A percentile compares a stretch with the other conserved stretches of the same genome.
Conservation (phyloP, 2,113 vertebrate genomes). For the Phylloscopus whistleri region DNA sequence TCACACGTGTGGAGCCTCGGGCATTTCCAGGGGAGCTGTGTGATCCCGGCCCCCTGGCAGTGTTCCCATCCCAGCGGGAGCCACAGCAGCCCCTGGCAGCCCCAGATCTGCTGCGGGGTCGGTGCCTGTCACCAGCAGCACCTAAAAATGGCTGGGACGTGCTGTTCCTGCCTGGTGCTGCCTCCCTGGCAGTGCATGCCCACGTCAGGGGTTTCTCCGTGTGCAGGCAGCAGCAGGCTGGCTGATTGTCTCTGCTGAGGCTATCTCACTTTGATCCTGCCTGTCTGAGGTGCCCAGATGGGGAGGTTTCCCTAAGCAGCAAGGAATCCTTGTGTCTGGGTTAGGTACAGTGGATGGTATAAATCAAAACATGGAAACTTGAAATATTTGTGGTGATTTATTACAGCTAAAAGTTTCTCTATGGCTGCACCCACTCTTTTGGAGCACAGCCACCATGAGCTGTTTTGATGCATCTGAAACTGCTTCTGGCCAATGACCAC, state of each 20-base stretch:
- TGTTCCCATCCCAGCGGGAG: rapidly evolving
- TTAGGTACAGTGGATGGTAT: background rate
- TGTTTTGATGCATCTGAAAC: background rate
- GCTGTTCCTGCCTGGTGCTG: background rate
- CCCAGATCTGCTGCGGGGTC: rapidly evolving
- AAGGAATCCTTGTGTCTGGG: background rate
- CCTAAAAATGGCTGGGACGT: background rate
- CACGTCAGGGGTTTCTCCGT: rapidly evolving
- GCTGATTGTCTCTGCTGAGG: background rate
- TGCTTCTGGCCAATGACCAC: background rate
- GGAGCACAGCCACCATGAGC: background rate
- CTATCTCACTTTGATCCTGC: background rate
- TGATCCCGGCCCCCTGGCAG: background rate
- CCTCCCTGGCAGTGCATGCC: background rate
- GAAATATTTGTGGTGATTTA: background rate
- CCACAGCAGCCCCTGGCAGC: background rate
- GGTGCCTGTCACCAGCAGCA: background rate
- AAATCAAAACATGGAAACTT: background rate
- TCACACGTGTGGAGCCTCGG: rapidly evolving
- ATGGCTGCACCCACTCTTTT: background rate
- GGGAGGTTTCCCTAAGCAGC: background rate
- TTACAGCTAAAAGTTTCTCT: background rate
- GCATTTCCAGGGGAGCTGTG: background rate
- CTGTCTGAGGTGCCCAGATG: background rate
- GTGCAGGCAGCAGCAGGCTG: rapidly evolving